phyloP scores from a whole-genome alignment of 2,888 invertebrate species.

The Drosophila stalkeri region DNA sequence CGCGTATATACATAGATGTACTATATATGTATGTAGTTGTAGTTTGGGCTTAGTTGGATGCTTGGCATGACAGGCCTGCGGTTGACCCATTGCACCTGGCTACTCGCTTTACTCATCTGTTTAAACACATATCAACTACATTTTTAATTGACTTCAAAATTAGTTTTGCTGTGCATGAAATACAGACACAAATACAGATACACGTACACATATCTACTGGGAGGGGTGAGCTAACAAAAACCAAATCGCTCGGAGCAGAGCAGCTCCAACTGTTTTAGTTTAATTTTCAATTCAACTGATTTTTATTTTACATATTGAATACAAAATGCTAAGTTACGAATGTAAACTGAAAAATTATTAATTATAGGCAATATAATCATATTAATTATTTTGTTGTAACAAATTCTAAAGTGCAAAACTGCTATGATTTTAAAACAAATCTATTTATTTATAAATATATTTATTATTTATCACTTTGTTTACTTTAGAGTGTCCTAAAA shows the following conservation, averaged over 20 bases:
- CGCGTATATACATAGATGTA: neutral
- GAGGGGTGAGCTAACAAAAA: conserved; percentile 9
- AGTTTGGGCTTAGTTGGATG: conserved; percentile 4
- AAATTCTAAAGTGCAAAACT: no score
- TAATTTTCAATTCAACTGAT: neutral
- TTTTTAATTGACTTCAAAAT: conserved; percentile 75
- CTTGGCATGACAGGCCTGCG: conserved; percentile 19
- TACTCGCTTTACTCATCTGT: conserved; percentile 25
- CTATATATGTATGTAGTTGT: neutral
- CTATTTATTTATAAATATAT: no score
- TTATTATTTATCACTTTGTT: no score
- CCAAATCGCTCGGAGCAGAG: conserved; percentile 1
- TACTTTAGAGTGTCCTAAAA: no score
- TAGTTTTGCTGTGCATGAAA: conserved; percentile 64
- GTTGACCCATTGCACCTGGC: conserved; percentile 20
- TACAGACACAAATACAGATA: conserved; percentile 35
- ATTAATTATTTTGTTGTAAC: no score
- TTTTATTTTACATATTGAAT: neutral
- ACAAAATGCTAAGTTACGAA: neutral
- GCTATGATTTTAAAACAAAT: no score
- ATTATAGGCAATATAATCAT: no score
- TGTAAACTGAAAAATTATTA: neutral
- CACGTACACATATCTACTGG: conserved; percentile 23
- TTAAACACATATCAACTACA: conserved; percentile 38
- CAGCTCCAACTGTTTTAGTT: neutral